These are phyloP conservation scores for Ictalurus furcatus DNA, from an alignment of 2,113 vertebrate genomes.

Conservation along the genomic window DNA sequence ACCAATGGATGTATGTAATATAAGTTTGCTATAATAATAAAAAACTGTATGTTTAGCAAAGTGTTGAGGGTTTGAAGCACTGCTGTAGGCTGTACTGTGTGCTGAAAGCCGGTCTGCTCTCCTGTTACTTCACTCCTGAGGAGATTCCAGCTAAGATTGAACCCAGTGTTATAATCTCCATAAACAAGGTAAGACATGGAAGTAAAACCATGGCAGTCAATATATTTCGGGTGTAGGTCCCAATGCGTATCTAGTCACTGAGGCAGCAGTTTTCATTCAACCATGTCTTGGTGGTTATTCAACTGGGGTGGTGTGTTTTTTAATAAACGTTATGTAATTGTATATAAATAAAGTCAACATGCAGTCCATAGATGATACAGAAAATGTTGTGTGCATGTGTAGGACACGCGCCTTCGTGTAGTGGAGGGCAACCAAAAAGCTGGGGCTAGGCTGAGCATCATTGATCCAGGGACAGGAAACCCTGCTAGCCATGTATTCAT, in stretches of 20 bases:
- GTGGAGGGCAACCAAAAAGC: slow-evolving; percentile 72
- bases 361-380: neutral
- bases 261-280: neutral
- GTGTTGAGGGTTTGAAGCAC: slow-evolving; percentile 64
- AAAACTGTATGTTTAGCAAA: slow-evolving; percentile 72
- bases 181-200: slow-evolving; percentile 80
- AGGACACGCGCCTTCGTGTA: slow-evolving; percentile 84
- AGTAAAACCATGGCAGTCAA: neutral
- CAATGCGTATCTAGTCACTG: neutral
- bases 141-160: slow-evolving; percentile 86
- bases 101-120: slow-evolving; percentile 79
- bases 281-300: neutral
- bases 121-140: slow-evolving; percentile 88
- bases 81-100: slow-evolving; percentile 84
- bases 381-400: slow-evolving; percentile 23
- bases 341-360: neutral
- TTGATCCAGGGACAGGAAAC: slow-evolving; percentile 75
- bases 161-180: slow-evolving; percentile 76
- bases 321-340: too few relatives aligned
- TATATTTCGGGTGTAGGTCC: neutral
- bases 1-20: neutral
- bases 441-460: slow-evolving; percentile 76
- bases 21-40: neutral
- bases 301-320: neutral
- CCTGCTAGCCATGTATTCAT: slow-evolving; percentile 73